Conservation (phyloP, 2,113 vertebrate genomes). For the Melanerpes aurifrons region DNA sequence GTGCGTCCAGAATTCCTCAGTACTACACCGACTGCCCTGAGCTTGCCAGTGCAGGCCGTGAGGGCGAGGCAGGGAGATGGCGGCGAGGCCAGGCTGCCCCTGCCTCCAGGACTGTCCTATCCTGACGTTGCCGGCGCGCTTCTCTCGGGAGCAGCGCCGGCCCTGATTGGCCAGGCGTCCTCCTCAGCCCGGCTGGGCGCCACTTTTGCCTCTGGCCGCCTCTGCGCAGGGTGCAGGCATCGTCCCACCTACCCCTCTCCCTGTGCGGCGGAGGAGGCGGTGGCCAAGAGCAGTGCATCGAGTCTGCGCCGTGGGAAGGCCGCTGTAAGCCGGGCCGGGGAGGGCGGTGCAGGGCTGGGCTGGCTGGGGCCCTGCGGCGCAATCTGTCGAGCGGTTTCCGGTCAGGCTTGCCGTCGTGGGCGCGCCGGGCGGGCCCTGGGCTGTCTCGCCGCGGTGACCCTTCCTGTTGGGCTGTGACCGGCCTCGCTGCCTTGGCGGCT, state of each 20-base stretch:
- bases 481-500: not conserved
- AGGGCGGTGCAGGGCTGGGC: not conserved
- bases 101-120: no score
- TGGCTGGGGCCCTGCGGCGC: not conserved
- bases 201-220: not conserved
- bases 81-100: not conserved
- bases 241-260: fast-evolving
- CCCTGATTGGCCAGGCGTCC: not conserved
- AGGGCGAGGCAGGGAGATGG: fast-evolving
- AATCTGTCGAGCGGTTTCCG: not conserved
- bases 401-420: not conserved
- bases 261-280: no score
- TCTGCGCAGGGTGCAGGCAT: fast-evolving
- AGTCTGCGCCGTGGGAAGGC: not conserved
- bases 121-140: not conserved
- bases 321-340: not conserved
- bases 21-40: fast-evolving
- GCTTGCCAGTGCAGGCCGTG: fast-evolving
- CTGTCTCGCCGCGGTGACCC: not conserved
- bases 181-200: not conserved
- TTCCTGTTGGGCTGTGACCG: not conserved
- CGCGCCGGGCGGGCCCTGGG: no score
- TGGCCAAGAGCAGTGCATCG: not conserved
- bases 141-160: not conserved
- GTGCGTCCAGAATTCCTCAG: fast-evolving